phyloP scores from a whole-genome alignment of 1,140 invertebrate species.

The Drosophila bocki region DNA sequence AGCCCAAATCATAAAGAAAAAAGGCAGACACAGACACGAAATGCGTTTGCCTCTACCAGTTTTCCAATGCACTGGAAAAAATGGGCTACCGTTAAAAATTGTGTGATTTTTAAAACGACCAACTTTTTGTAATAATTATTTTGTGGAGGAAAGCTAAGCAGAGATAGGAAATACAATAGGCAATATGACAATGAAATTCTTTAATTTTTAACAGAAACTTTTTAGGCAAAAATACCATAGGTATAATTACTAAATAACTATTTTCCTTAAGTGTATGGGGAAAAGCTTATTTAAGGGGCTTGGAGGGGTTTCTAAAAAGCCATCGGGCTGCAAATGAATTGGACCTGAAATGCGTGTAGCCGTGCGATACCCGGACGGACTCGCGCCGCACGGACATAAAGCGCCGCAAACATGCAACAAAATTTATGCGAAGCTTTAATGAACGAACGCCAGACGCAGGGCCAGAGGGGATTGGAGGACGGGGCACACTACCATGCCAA shows the following conservation, averaged over 20 bases:
- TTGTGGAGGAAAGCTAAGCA: no score
- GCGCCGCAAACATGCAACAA: slow-evolving; percentile 76
- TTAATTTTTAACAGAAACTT: neutral
- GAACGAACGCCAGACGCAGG: slow-evolving; percentile 60
- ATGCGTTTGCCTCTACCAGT: slow-evolving; percentile 40
- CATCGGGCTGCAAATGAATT: slow-evolving; percentile 70
- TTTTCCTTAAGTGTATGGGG: neutral
- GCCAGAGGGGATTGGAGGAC: neutral
- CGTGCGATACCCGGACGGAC: slow-evolving; percentile 58
- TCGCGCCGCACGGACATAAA: slow-evolving; percentile 51
- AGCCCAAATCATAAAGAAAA: slow-evolving; percentile 61
- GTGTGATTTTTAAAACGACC: no score
- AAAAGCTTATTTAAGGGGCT: slow-evolving; percentile 1
- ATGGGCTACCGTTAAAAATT: no score
- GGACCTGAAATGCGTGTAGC: slow-evolving; percentile 70
- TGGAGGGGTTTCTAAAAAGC: slow-evolving; percentile 2
- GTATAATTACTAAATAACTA: neutral
- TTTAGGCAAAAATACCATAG: neutral
- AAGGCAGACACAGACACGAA: slow-evolving; percentile 48
- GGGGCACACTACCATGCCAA: slow-evolving; percentile 15
- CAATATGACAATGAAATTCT: no score
- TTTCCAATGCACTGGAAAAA: slow-evolving; percentile 1
- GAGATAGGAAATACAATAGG: no score
- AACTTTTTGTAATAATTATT: no score
- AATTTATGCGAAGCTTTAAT: slow-evolving; percentile 81